A percentile compares a stretch with the other conserved stretches of the same genome.
phyloP scores from a whole-genome alignment of 2,888 invertebrate genomes.

The Drosophila yooni region DNA sequence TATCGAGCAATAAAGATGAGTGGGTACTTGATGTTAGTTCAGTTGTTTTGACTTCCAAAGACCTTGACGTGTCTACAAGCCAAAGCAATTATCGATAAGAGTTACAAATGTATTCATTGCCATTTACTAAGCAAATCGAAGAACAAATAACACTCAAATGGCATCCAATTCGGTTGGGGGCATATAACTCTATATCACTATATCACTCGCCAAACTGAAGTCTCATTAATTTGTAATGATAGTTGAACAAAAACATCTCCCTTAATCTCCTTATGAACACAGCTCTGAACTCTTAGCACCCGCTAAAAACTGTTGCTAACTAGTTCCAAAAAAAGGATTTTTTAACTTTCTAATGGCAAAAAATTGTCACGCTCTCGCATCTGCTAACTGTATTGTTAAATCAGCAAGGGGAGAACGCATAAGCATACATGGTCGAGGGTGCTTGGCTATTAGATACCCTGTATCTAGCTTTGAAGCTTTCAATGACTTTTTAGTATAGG shows the following conservation, averaged over 20 bases:
- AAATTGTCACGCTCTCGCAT: constrained; percentile 64
- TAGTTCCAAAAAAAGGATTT: constrained; percentile 7
- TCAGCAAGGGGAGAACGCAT: constrained; percentile 7
- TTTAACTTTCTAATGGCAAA: constrained; percentile 65
- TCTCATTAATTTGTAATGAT: constrained; percentile 29
- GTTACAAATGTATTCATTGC: constrained; percentile 9
- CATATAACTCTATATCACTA: neutral
- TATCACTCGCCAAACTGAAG: neutral
- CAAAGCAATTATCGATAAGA: constrained; percentile 58
- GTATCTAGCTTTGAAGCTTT: no score
- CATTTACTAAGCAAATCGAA: constrained; percentile 14
- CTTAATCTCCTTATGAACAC: constrained; percentile 38
- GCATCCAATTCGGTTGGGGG: neutral
- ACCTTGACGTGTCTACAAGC: constrained; percentile 39
- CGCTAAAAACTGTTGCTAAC: constrained; percentile 11
- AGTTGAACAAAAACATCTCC: constrained; percentile 14
- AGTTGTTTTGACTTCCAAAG: constrained; percentile 47
- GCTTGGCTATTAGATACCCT: constrained; percentile 12
- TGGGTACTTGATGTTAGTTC: constrained; percentile 72
- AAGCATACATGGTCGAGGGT: neutral
- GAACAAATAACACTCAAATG: constrained; percentile 11
- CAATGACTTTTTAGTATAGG: neutral
- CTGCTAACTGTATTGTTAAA: constrained; percentile 61
- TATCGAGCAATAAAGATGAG: constrained; percentile 71
- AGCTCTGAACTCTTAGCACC: constrained; percentile 7